Conservation (phyloP, 2,797 vertebrate genomes). For the Cuniculus paca region DNA sequence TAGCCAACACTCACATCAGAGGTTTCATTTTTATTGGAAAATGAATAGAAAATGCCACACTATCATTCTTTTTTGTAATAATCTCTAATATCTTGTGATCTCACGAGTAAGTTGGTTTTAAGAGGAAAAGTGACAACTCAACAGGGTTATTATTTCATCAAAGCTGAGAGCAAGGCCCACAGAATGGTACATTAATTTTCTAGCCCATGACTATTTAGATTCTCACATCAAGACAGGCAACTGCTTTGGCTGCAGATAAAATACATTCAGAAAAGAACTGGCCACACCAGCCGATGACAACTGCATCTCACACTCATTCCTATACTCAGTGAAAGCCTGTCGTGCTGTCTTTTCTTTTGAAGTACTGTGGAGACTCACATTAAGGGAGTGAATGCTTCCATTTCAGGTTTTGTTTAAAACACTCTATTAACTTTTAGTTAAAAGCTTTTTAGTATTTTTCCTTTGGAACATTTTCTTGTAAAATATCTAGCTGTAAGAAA, state of each 20-base stretch:
- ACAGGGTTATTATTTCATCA: not conserved
- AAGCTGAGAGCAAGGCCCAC: not conserved
- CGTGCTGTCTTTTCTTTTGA: conserved; percentile 55
- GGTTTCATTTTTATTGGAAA: conserved; percentile 66
- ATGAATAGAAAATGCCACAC: conserved; percentile 55
- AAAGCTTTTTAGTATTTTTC: conserved; percentile 44
- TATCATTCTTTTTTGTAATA: not conserved
- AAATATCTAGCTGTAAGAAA: conserved; percentile 62
- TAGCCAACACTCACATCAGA: conserved; percentile 16
- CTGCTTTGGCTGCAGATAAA: conserved; percentile 28
- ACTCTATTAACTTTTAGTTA: conserved; percentile 77
- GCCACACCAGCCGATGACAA: not conserved
- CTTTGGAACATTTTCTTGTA: conserved; percentile 75
- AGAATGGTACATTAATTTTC: conserved; percentile 36
- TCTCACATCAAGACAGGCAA: conserved; percentile 17
- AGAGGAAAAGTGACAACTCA: conserved; percentile 33
- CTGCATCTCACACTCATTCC: not conserved
- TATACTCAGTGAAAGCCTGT: not conserved
- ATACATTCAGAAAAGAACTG: not conserved
- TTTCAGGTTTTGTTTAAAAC: conserved; percentile 64
- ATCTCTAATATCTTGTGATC: conserved; percentile 32
- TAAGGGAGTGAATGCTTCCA: conserved; percentile 55
- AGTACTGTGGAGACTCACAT: conserved; percentile 50
- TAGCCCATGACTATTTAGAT: conserved; percentile 47
- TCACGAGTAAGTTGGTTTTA: conserved; percentile 56